Base-by-base conservation (phyloP, 1,140 invertebrate genomes). In the Neuroterus valhalla region DNA sequence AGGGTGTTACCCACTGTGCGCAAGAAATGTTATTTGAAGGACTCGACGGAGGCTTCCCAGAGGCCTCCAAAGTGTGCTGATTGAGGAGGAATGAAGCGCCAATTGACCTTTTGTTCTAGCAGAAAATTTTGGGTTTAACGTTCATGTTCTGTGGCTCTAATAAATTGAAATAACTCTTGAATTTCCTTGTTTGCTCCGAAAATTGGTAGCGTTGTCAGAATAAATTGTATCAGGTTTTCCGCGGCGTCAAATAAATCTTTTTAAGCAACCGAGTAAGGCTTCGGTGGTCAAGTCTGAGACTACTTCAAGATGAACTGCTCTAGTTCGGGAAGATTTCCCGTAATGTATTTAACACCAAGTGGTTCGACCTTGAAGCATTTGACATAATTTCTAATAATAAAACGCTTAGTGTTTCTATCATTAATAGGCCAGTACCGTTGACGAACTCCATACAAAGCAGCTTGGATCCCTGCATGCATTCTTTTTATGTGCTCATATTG, bases 1-100 rank as follows among this genome's bases (percentile, higher is more conserved):
- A 75, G 50, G 86, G 75, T 11, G 26, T 75, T 68, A 12, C 66
- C n/a, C 19, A 81, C 43, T 12, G 77, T 71, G 3, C 69, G 45
- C 43, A 71, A 50, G 8, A 88, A 43, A 23, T 84, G 79, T 42
- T 78, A 72, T 72, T 85, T 83, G 8, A 83, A 71, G 4, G 72
- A 74, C 62, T 84, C 81, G 21, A 89, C 67, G 78, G 2, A 26
- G 26, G 26, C 26, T 26, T 26, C 26, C 26, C 26, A 26, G 26
- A 26, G 26, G 26, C 26, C 26, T 71, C 82, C 84, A 50, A 84
- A 79, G 66, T 72, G 50, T 5, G 70, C 52, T 0, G 70, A 21
- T 21, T 50, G 21, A 6, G 70, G 3, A 23, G 62, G 70, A n/a
- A 72, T 72, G 66, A 72, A 72, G 19, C 43, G 42, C 52, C 70